These are phyloP conservation scores for Pycnonotus jocosus DNA, from an alignment of 2,113 vertebrate genomes.

Conservation along the genomic window DNA sequence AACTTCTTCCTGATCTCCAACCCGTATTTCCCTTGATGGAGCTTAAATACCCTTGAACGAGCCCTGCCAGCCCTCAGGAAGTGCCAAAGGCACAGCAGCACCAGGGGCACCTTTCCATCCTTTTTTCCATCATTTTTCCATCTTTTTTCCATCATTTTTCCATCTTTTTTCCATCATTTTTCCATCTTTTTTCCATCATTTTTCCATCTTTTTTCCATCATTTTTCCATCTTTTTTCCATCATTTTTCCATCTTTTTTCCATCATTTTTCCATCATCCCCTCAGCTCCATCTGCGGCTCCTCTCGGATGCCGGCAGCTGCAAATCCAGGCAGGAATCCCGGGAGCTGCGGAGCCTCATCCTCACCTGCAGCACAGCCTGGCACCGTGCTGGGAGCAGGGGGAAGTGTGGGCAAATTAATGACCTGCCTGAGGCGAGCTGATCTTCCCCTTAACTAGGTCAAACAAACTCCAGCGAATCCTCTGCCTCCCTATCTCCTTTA, in stretches of 20 bases:
- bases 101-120: background rate
- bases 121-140: background rate
- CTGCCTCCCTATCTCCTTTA: background rate
- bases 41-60: background rate
- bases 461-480: slow-evolving; percentile 31
- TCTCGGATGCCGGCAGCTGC: background rate
- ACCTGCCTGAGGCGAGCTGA: slow-evolving; percentile 31
- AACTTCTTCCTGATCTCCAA: too few relatives aligned
- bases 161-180: background rate
- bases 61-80: background rate
- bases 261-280: too few relatives aligned
- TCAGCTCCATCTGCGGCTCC: too few relatives aligned
- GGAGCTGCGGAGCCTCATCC: background rate
- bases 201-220: background rate
- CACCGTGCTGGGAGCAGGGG: background rate
- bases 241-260: background rate
- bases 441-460: slow-evolving; percentile 59
- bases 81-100: background rate
- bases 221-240: too few relatives aligned
- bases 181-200: background rate
- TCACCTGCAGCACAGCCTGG: background rate
- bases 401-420: slow-evolving; percentile 43
- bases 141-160: background rate
- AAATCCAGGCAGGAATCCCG: background rate
- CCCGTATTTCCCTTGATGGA: too few relatives aligned